Evolutionary conservation across 1,140 invertebrate species (phyloP).

Genomic region (Bilobella aurantiaca): DNA sequence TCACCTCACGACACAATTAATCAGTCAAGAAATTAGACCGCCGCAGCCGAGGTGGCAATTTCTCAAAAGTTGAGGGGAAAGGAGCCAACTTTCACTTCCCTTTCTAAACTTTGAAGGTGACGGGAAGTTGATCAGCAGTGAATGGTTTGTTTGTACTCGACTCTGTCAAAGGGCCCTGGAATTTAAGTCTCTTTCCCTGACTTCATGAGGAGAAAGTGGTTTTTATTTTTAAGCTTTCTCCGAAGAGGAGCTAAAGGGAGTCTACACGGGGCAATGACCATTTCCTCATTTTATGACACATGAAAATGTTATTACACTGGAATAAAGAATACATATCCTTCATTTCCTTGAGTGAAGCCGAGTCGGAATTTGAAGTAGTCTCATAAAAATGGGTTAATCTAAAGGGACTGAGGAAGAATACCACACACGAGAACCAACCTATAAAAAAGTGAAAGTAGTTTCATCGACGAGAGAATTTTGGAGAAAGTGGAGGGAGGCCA

Average conservation of each 20-base stretch:
- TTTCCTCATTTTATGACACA: slow-evolving; percentile 8
- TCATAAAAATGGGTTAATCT: slow-evolving; percentile 2
- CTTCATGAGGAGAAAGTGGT: not conserved
- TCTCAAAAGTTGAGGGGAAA: too few species aligned
- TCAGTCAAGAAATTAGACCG: too few species aligned
- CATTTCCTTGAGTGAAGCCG: slow-evolving; percentile 2
- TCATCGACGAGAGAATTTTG: not conserved
- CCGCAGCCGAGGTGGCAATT: too few species aligned
- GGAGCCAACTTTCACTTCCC: too few species aligned
- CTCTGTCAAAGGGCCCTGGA: too few species aligned
- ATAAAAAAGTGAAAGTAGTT: not conserved
- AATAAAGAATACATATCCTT: slow-evolving; percentile 1
- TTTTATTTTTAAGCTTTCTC: too few species aligned
- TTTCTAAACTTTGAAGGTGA: too few species aligned
- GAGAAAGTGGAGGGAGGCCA: not conserved
- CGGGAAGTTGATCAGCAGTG: too few species aligned
- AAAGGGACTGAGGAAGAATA: not conserved
- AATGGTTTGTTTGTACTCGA: too few species aligned
- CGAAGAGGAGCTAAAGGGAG: not conserved
- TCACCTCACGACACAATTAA: not conserved
- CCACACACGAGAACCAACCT: not conserved
- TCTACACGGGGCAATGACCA: not conserved
- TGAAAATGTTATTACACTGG: slow-evolving; percentile 7
- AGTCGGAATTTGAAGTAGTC: not conserved
- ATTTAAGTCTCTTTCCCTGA: not conserved